Evolutionary conservation across 2,797 vertebrate genomes (phyloP).

Genomic region (Oreortyx pictus): DNA sequence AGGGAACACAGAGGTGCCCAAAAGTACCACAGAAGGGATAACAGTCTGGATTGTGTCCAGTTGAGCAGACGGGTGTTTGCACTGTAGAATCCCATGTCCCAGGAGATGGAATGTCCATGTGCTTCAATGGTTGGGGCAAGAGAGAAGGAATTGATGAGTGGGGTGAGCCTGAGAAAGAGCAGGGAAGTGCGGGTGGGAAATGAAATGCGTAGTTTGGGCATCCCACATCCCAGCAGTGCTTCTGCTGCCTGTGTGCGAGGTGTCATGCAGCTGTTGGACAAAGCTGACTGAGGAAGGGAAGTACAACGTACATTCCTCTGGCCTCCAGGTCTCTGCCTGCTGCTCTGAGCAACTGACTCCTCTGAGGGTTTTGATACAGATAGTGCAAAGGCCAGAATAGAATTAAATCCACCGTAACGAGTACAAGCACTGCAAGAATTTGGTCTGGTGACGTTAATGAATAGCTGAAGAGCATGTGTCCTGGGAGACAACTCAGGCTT

Average conservation of each 20-base stretch:
- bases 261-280: not conserved
- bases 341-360: not conserved
- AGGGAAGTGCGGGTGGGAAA: fast-evolving
- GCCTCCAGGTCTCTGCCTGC: not conserved
- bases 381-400: not conserved
- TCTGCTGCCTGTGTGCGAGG: not conserved
- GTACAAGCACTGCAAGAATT: constrained; percentile 45
- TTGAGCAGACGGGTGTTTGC: not conserved
- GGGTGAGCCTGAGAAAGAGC: not conserved
- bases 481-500: constrained; percentile 47
- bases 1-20: not conserved
- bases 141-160: not conserved
- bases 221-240: not conserved
- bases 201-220: not conserved
- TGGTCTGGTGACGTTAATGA: constrained; percentile 40
- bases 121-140: not conserved
- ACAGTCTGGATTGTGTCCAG: not conserved
- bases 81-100: not conserved
- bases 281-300: not conserved
- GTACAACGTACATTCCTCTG: not conserved
- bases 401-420: constrained; percentile 44
- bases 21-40: not conserved
- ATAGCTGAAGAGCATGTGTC: constrained; percentile 2
- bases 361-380: not conserved
- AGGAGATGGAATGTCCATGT: not conserved